Evolutionary conservation across 2,888 invertebrate genomes (phyloP), one percentile per base, ranked within the genome.

Genomic region (Pyrgus malvae): DNA sequence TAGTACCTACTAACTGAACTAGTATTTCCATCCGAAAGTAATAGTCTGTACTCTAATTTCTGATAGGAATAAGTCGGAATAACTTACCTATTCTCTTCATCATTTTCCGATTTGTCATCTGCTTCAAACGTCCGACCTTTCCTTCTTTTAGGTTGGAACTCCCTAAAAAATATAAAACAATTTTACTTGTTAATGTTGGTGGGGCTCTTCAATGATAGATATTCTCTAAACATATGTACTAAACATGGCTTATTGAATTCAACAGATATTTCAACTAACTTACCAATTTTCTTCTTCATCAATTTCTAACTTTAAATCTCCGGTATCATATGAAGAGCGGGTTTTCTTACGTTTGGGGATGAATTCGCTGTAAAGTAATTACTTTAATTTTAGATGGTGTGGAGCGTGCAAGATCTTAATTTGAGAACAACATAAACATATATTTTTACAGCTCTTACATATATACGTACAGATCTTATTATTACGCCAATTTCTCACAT

Each of bases 71-170:
- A 6, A n/a, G 11, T n/a, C 29, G 1, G 4, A n/a, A 48, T n/a
- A n/a, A 41, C 35, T 51, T 35, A 64, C 62, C 63, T 60, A 40
- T 58, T 60, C 11, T 59, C 56, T 12, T 60, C 63, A 33, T 78
- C 74, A 6, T 23, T 61, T 11, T 74, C 73, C 0, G 67, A 61
- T 7, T 62, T 64, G 12, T 77, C 77, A 0, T 76, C 75, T 0
- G 62, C 64, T 5, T 66, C 61, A 3, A 64, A 61, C 0, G 72
- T 69, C n/a, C 69, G 61, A 7, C 63, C 66, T 53, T 69, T 69
- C 58, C 73, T 71, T 14, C 76, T 74, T 41, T 74, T 70, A 0
- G 66, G 59, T 1, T 68, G 67, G 57, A 71, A 63, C 35, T 61
- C 65, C 49, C 74, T 76, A 55, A 1, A 37, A 60, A 35, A 16